Percentiles rank a stretch among this genome's conserved stretches.
These are phyloP conservation scores for Drosophila tripunctata DNA, from an alignment of 2,888 invertebrate species.

Conservation along the genomic window DNA sequence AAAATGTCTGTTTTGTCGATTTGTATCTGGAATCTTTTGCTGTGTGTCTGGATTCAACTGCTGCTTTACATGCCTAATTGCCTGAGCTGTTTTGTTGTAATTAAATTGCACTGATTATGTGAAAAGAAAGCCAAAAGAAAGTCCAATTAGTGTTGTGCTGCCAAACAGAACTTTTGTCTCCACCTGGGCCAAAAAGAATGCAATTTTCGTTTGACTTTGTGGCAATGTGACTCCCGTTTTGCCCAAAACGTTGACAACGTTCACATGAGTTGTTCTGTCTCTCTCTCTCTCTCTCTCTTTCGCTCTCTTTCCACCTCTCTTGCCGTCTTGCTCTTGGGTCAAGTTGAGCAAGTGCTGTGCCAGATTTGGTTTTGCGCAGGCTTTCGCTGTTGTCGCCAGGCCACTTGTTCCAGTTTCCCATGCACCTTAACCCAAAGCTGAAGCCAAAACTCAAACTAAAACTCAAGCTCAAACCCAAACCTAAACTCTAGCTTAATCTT, in stretches of 20 bases:
- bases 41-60: conserved; percentile 11
- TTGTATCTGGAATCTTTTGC: conserved; percentile 36
- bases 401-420: conserved; percentile 79
- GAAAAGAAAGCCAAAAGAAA: conserved; percentile 64
- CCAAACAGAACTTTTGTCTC: conserved; percentile 39
- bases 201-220: too few species aligned
- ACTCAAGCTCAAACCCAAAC: neutral
- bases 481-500: neutral
- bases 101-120: conserved; percentile 76
- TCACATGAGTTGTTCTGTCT: conserved; percentile 42
- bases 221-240: conserved; percentile 35
- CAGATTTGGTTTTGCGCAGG: conserved; percentile 49
- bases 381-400: conserved; percentile 59
- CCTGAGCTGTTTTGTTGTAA: conserved; percentile 59
- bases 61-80: conserved; percentile 78
- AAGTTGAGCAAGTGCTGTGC: conserved; percentile 74
- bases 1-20: conserved; percentile 40
- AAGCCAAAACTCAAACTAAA: neutral
- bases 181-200: conserved; percentile 34
- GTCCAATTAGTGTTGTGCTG: conserved; percentile 65
- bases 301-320: conserved; percentile 3
- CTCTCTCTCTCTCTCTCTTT: neutral
- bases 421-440: conserved; percentile 73
- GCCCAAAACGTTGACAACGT: conserved; percentile 59
- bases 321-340: conserved; percentile 48